phyloP scores from a whole-genome alignment of 2,888 invertebrate genomes.

The Zele albiditarsus region DNA sequence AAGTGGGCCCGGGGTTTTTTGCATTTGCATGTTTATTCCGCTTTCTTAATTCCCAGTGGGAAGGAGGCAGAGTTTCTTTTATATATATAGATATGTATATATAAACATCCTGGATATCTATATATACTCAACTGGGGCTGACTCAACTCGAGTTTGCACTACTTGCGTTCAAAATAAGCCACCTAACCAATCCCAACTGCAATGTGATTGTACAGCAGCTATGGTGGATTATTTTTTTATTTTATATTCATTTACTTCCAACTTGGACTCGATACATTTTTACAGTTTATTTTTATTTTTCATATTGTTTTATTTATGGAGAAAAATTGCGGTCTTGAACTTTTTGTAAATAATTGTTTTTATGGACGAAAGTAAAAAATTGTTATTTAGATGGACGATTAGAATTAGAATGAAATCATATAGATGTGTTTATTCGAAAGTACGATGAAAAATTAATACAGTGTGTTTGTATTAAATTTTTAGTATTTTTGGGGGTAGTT shows the following conservation, averaged over 20 bases:
- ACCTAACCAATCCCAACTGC: constrained; percentile 15
- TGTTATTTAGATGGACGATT: too few species aligned
- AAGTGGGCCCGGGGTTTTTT: constrained; percentile 53
- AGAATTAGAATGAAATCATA: too few species aligned
- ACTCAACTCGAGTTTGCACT: constrained; percentile 45
- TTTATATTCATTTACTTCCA: constrained; percentile 9
- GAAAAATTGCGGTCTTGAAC: too few species aligned
- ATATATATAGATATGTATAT: not conserved
- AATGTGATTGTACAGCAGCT: not conserved
- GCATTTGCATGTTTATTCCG: constrained; percentile 67
- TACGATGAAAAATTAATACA: too few species aligned
- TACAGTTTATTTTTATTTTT: not conserved
- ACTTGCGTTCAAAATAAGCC: constrained; percentile 45
- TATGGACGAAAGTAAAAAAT: too few species aligned
- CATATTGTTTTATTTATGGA: not conserved
- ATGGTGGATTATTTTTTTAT: not conserved
- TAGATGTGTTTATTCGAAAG: too few species aligned
- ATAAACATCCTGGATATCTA: not conserved
- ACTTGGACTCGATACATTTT: not conserved
- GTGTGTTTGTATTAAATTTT: too few species aligned
- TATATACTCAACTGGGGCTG: constrained; percentile 32
- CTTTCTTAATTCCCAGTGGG: constrained; percentile 59
- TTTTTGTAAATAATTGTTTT: too few species aligned
- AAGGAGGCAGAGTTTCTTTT: constrained; percentile 1
- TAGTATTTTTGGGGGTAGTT: too few species aligned